Base-by-base conservation (phyloP, 2,888 invertebrate species). In the Lumbricus terrestris region DNA sequence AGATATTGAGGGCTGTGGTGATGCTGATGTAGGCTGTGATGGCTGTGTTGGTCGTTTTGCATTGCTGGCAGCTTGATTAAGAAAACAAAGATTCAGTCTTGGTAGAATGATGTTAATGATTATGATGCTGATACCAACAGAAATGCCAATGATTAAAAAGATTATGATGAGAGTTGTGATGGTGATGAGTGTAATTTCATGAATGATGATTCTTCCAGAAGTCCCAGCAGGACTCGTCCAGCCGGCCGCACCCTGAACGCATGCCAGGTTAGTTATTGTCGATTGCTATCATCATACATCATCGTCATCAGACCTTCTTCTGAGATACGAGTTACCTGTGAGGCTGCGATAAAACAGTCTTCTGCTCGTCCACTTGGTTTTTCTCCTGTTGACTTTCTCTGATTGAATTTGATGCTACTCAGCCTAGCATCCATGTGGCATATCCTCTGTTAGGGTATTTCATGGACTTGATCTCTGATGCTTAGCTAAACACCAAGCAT, bases 171-270 rank as follows among this genome's bases (percentile, higher is more conserved):
- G 4, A n/a, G 69, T 69, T 69, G 29, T 69, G 69, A 69, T 69
- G 69, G n/a, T 69, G n/a, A n/a, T n/a, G 13, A 69, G 69, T n/a
- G 8, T 69, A 35, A 33, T 16, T 37, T 90, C 8, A 85, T 85
- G 85, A 85, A 35, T 85, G 37, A 23, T 85, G 35, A 29, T 35
- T 89, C 38, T 89, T 88, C 33, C 37, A 90, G 90, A 89, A 85
- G 42, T 90, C 83, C 85, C 89, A 89, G 47, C 47, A 89, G 42
- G 91, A 90, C 29, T 40, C 85, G 83, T 20, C 47, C 95, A 96
- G 93, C 96, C 96, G 3, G 95, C 98, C 97, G 88, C 98, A 98
- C 96, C 98, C 98, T 0, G 98, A 98, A 95, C 96, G 98, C 93
- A 98, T 98, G 95, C 98, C 98, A 93, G 96, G 96, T 96, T 94